Percentiles rank a stretch among this genome's conserved stretches.
phyloP scores from a whole-genome alignment of 2,888 invertebrate species.

The Acleris literana region DNA sequence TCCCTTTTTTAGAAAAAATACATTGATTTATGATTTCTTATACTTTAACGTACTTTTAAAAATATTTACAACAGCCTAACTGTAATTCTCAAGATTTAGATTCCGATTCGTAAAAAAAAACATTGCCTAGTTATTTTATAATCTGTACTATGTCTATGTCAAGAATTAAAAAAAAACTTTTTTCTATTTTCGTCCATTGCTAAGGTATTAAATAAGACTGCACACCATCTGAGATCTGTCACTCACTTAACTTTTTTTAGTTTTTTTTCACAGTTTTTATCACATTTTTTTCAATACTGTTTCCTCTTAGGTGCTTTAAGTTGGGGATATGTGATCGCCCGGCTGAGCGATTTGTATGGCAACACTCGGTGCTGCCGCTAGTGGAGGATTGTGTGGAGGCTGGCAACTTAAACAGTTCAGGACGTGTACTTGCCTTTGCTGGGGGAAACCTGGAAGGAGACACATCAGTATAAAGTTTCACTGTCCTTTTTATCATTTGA shows the following conservation, averaged over 20 bases:
- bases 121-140: slow-evolving; percentile 58
- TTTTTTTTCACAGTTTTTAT: slow-evolving; percentile 76
- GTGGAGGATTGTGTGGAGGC: slow-evolving; percentile 62
- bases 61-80: slow-evolving; percentile 60
- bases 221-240: slow-evolving; percentile 80
- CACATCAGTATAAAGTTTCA: no score
- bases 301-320: slow-evolving; percentile 59
- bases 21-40: slow-evolving; percentile 47
- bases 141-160: slow-evolving; percentile 43
- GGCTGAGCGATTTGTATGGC: slow-evolving; percentile 46
- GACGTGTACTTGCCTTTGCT: slow-evolving; percentile 72
- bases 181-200: slow-evolving; percentile 58
- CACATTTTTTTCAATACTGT: slow-evolving; percentile 79
- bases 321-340: slow-evolving; percentile 51
- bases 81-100: slow-evolving; percentile 50
- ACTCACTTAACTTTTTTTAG: slow-evolving; percentile 74
- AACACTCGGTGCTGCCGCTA: slow-evolving; percentile 54
- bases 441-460: slow-evolving; percentile 61
- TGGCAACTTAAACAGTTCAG: slow-evolving; percentile 70
- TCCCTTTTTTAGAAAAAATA: slow-evolving; percentile 60
- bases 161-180: slow-evolving; percentile 51
- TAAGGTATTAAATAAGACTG: slow-evolving; percentile 72
- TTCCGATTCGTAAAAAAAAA: slow-evolving; percentile 45
- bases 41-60: slow-evolving; percentile 44
- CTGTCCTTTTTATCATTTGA: no score